phyloP scores from a whole-genome alignment of 2,113 vertebrate genomes.

The Pygoscelis adeliae region DNA sequence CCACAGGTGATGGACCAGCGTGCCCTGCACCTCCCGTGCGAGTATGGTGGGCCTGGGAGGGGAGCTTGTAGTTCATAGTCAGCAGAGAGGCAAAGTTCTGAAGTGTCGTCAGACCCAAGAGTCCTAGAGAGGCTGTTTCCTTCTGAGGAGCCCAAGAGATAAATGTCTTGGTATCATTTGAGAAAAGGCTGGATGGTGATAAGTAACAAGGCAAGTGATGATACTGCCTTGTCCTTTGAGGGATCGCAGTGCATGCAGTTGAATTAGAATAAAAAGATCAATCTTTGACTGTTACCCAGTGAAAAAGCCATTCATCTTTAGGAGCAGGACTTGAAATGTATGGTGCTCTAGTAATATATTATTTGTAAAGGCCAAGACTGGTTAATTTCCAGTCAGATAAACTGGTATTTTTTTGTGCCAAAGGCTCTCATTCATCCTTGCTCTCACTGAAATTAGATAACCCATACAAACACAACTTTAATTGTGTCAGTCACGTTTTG shows the following conservation, averaged over 20 bases:
- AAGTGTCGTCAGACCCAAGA: not conserved
- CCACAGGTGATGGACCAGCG: not conserved
- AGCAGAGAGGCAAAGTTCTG: not conserved
- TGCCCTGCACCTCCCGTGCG: accelerated
- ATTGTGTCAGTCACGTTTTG: not conserved
- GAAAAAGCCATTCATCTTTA: not conserved
- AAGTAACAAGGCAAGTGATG: not conserved
- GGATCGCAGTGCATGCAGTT: not conserved
- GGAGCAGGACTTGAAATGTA: not conserved
- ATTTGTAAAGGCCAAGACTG: not conserved
- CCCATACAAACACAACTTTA: not conserved
- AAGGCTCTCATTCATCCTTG: not conserved
- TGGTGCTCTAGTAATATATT: not conserved
- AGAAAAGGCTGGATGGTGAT: not conserved
- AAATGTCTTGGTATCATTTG: not conserved
- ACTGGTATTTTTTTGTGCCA: not conserved
- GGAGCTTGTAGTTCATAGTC: not conserved
- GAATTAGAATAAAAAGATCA: not conserved
- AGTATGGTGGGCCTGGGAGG: not conserved
- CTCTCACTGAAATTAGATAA: not conserved
- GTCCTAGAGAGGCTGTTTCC: not conserved
- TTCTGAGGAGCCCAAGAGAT: not conserved
- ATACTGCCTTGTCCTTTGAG: not conserved
- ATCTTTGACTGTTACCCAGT: not conserved
- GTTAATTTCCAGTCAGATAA: not conserved